A percentile compares a stretch with the other conserved stretches of the same genome.
phyloP scores from a whole-genome alignment of 2,797 vertebrate species.

The Ctenopoma multispine region DNA sequence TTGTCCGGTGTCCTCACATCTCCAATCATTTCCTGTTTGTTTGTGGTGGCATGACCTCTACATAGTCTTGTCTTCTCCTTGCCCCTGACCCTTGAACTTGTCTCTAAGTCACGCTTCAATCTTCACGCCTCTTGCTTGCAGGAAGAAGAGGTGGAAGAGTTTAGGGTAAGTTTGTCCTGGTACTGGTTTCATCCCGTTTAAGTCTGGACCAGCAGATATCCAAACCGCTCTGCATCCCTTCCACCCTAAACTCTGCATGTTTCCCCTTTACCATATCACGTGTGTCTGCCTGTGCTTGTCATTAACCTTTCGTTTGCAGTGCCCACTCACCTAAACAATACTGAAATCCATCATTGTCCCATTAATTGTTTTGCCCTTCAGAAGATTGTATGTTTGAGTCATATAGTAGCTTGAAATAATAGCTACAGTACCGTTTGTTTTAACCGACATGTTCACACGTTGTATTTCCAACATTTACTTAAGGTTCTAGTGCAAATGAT shows the following conservation, averaged over 20 bases:
- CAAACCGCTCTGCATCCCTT: constrained; percentile 81
- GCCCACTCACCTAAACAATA: constrained; percentile 47
- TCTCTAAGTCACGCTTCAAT: constrained; percentile 94
- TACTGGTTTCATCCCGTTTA: constrained; percentile 55
- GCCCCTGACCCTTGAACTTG: constrained; percentile 64
- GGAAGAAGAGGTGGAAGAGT: constrained; percentile 99
- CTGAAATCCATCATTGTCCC: constrained; percentile 52
- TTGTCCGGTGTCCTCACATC: constrained; percentile 68
- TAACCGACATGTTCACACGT: not conserved
- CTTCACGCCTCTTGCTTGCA: constrained; percentile 97
- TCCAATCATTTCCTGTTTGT: constrained; percentile 71
- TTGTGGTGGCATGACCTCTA: constrained; percentile 75
- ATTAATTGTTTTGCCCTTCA: constrained; percentile 49
- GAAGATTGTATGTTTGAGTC: constrained; percentile 61
- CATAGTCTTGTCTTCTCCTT: constrained; percentile 68
- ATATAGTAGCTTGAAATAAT: constrained; percentile 55
- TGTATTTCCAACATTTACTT: not conserved
- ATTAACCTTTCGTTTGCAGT: constrained; percentile 71
- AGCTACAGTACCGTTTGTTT: constrained; percentile 4
- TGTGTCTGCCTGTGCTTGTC: constrained; percentile 58
- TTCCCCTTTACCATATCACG: constrained; percentile 14
- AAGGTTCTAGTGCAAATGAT: not conserved
- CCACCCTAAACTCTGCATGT: constrained; percentile 73
- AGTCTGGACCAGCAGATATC: constrained; percentile 53
- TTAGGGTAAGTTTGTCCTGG: constrained; percentile 94